Percentiles rank a stretch among this genome's conserved stretches.
These are phyloP conservation scores for Muscina levida DNA, from an alignment of 2,888 invertebrate species.

Conservation along the genomic window DNA sequence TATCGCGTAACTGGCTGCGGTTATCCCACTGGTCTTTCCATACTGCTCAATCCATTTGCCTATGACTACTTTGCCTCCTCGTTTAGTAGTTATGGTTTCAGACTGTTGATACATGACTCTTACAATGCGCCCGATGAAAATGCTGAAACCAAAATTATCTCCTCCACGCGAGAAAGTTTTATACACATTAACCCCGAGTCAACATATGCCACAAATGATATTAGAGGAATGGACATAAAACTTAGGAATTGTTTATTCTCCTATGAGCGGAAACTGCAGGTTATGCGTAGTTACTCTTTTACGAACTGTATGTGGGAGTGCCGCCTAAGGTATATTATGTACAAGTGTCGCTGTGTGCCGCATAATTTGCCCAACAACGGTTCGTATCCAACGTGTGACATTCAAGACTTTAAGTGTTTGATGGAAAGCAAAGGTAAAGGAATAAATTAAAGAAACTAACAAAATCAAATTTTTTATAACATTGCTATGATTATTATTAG, in stretches of 20 bases:
- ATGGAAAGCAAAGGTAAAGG: conserved; percentile 72
- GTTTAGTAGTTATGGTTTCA: conserved; percentile 83
- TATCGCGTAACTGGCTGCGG: conserved; percentile 85
- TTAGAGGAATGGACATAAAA: conserved; percentile 80
- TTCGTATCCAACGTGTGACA: conserved; percentile 71
- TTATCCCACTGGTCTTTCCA: conserved; percentile 84
- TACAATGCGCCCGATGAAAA: conserved; percentile 84
- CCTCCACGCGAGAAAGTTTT: conserved; percentile 82
- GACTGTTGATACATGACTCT: conserved; percentile 84
- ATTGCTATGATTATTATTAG: conserved; percentile 55
- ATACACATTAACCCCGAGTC: conserved; percentile 84
- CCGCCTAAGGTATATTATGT: conserved; percentile 80
- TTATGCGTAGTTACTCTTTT: conserved; percentile 82
- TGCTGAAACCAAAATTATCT: conserved; percentile 83
- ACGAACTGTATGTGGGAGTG: conserved; percentile 85
- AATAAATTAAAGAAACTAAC: conserved; percentile 8
- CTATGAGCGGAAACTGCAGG: conserved; percentile 80
- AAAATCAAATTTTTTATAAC: not conserved
- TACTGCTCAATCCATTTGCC: conserved; percentile 82
- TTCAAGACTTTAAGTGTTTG: conserved; percentile 73
- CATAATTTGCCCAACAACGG: conserved; percentile 81
- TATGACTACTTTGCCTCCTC: conserved; percentile 84
- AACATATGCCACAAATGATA: conserved; percentile 83
- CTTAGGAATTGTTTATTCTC: conserved; percentile 83
- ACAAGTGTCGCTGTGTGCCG: conserved; percentile 83